Base-by-base conservation (phyloP, 1,140 invertebrate genomes). In the Centruroides sculpturatus region DNA sequence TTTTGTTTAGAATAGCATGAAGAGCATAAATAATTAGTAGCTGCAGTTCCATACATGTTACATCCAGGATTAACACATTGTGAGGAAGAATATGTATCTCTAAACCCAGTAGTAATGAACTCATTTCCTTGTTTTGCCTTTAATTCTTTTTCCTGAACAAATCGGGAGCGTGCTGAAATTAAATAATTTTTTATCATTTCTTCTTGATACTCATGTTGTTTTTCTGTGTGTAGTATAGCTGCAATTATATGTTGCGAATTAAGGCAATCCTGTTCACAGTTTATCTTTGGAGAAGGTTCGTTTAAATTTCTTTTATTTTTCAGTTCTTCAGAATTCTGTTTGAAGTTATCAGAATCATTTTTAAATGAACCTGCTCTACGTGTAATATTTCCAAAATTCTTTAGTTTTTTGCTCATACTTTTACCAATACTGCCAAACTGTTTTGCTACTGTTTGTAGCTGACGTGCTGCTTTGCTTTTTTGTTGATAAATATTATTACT, bases 111-210 rank as follows among this genome's bases (percentile, higher is more conserved):
- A 8, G 5, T 41, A 41, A 41, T 0, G 5, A 41, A 41, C 5
- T 36, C 35, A 12, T 13, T 34, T 49, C 4, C 12, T 34, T 23
- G 35, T 12, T 41, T 62, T 13, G 59, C 61, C 58, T 69, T 70
- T 23, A 68, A 58, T 47, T 68, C 68, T 63, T 73, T 68, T 35
- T 76, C 74, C 54, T 75, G 71, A 48, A 80, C 71, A 72, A 82
- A 90, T 67, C 82, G 80, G 67, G 81, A 78, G 56, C 82, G 78
- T 46, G 88, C 87, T 66, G 83, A 84, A 63, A 84, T 79, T 47
- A 93, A 74, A 72, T 92, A 93, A 74, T 91, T 92, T 60, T 84
- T 81, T 36, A 92, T 80, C 85, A 93, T 89, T 64, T 86, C 80
- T 66, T 89, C 83, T 55, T 87, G 86, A 60, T 85, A 86, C 3